Percentiles rank a stretch among this genome's conserved stretches.
phyloP scores from a whole-genome alignment of 1,140 invertebrate genomes.

The Ptiloglossa arizonensis region DNA sequence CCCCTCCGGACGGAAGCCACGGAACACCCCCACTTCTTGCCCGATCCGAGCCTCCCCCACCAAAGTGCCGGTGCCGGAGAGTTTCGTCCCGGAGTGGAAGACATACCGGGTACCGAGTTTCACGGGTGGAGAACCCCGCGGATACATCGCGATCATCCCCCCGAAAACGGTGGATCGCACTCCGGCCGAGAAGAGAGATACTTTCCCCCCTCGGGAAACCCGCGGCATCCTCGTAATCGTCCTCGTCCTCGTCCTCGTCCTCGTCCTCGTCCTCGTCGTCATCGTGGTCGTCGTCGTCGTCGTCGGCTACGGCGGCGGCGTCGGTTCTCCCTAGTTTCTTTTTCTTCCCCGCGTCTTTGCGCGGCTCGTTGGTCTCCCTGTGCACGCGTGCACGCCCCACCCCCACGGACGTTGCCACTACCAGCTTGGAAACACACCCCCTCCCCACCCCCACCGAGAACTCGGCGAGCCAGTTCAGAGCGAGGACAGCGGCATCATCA shows the following conservation, averaged over 20 bases:
- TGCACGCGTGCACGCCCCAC: slow-evolving; percentile 25
- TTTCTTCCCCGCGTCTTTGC: no score
- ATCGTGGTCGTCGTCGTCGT: no score
- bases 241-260: no score
- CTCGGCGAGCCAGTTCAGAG: not conserved
- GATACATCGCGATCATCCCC: slow-evolving; percentile 45
- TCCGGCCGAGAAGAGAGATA: slow-evolving; percentile 13
- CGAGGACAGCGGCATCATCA: slow-evolving; percentile 44
- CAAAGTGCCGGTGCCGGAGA: slow-evolving; percentile 16
- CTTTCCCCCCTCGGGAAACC: not conserved
- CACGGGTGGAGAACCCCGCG: slow-evolving; percentile 60
- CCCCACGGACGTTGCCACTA: slow-evolving; percentile 1
- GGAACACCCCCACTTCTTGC: slow-evolving; percentile 60
- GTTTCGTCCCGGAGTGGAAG: slow-evolving; percentile 34
- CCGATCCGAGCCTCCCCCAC: slow-evolving; percentile 52
- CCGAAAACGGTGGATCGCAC: not conserved
- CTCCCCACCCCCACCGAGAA: not conserved
- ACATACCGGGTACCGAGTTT: slow-evolving; percentile 58
- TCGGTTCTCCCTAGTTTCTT: not conserved
- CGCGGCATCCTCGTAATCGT: no score
- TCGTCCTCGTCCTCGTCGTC: no score
- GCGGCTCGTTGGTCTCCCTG: not conserved
- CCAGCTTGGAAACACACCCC: slow-evolving; percentile 16
- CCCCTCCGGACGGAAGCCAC: slow-evolving; percentile 50
- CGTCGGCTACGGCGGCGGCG: no score